Conservation (phyloP, 2,113 vertebrate genomes). For the Python bivittatus region DNA sequence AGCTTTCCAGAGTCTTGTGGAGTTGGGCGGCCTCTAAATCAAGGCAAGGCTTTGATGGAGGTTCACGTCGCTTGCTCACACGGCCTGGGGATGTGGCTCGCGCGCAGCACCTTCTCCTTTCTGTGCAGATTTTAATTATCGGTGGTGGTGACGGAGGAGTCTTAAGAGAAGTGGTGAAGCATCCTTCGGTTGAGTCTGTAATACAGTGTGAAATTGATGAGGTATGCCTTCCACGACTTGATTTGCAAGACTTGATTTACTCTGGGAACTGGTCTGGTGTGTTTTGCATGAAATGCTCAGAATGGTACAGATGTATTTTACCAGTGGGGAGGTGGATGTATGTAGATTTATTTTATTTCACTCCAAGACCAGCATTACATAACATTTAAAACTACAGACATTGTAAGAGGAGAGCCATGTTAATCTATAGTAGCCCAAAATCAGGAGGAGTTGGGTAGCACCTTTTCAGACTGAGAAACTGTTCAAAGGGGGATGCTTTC, state of each 20-base stretch:
- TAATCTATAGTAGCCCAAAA: background rate
- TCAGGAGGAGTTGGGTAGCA: no score
- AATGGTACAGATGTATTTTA: background rate
- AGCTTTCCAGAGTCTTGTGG: background rate
- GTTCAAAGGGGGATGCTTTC: no score
- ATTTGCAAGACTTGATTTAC: background rate
- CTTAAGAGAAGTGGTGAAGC: conserved; percentile 92
- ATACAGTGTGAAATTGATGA: conserved; percentile 97
- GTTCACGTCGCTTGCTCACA: background rate
- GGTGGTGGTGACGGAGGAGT: conserved; percentile 96
- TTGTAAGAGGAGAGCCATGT: background rate
- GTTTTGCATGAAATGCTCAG: background rate
- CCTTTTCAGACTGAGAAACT: no score
- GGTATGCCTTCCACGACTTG: conserved; percentile 68
- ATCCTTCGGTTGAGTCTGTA: conserved; percentile 88
- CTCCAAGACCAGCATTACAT: background rate
- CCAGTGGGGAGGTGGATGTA: background rate
- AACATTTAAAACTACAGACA: background rate
- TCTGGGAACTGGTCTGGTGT: background rate
- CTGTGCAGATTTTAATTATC: conserved; percentile 89
- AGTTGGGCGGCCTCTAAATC: background rate
- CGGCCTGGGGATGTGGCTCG: no score
- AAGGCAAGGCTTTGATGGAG: background rate
- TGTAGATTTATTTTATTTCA: background rate
- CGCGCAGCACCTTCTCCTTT: background rate